A percentile compares a stretch with the other conserved stretches of the same genome.
Evolutionary conservation across 2,797 vertebrate species (phyloP).

Genomic region (Gadopsis marmoratus): DNA sequence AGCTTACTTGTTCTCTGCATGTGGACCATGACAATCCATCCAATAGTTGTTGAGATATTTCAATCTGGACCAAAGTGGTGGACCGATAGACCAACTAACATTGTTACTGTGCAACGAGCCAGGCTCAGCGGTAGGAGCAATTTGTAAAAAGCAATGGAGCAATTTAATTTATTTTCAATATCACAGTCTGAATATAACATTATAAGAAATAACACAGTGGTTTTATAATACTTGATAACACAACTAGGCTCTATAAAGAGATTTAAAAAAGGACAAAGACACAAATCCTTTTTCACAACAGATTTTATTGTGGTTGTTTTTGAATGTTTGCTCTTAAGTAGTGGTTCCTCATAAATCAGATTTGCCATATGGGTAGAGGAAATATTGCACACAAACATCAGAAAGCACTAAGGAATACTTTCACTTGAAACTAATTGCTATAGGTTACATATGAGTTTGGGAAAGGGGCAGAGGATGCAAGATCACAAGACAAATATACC

Average conservation of each 20-base stretch:
- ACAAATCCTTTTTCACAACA: conserved; percentile 83
- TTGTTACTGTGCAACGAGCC: background rate
- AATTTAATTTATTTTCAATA: too few species aligned
- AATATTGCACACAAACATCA: conserved; percentile 99
- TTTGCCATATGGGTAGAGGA: conserved; percentile 90
- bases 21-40: too few species aligned
- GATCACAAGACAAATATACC: conserved; percentile 95
- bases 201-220: background rate
- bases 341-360: conserved; percentile 93
- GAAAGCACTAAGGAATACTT: conserved; percentile 98
- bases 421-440: conserved; percentile 96
- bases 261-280: conserved; percentile 18
- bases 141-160: background rate
- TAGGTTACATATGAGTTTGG: conserved; percentile 93
- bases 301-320: conserved; percentile 94
- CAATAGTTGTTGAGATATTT: too few species aligned
- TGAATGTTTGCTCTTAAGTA: conserved; percentile 82
- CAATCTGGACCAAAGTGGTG: too few species aligned
- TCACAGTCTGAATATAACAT: background rate
- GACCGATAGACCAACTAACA: too few species aligned
- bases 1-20: too few species aligned
- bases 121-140: background rate
- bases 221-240: background rate
- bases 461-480: conserved; percentile 91
- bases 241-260: background rate